Conservation (phyloP, 2,113 vertebrate genomes). For the Anolis sagrei region DNA sequence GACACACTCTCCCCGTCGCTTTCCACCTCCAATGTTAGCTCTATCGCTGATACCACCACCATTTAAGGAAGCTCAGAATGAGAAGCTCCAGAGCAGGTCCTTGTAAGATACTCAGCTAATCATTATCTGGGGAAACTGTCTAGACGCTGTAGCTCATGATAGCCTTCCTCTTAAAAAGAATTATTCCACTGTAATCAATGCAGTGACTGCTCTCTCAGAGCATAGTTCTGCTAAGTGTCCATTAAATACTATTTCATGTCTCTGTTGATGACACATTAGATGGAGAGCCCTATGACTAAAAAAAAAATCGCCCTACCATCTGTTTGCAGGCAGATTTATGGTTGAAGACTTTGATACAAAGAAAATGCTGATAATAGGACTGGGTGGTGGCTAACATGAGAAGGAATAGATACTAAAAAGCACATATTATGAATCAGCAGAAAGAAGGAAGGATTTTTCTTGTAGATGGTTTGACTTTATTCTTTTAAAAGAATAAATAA, state of each 20-base stretch:
- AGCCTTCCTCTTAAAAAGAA: slow-evolving; percentile 1
- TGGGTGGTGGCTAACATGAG: not conserved
- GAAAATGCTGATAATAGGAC: not conserved
- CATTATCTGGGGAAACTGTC: slow-evolving; percentile 9
- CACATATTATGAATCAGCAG: too few relatives aligned
- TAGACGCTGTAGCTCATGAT: slow-evolving; percentile 10
- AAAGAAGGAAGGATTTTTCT: too few relatives aligned
- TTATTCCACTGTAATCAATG: not conserved
- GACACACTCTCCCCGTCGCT: not conserved
- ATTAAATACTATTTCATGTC: slow-evolving; percentile 13
- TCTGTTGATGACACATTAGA: not conserved
- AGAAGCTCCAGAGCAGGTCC: not conserved
- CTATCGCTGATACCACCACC: not conserved
- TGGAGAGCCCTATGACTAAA: too few relatives aligned
- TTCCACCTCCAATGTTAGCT: too few relatives aligned
- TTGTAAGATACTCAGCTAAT: not conserved
- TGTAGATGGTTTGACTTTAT: too few relatives aligned
- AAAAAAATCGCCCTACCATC: not conserved
- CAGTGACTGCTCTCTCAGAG: not conserved
- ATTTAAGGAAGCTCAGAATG: not conserved
- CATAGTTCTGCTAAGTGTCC: not conserved
- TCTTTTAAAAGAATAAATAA: too few relatives aligned
- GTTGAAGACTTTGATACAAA: not conserved
- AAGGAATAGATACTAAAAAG: too few relatives aligned
- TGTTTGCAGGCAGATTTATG: not conserved